Evolutionary conservation across 2,888 invertebrate species (phyloP), one percentile per base, ranked within the genome.

Genomic region (Drosophila atripex): DNA sequence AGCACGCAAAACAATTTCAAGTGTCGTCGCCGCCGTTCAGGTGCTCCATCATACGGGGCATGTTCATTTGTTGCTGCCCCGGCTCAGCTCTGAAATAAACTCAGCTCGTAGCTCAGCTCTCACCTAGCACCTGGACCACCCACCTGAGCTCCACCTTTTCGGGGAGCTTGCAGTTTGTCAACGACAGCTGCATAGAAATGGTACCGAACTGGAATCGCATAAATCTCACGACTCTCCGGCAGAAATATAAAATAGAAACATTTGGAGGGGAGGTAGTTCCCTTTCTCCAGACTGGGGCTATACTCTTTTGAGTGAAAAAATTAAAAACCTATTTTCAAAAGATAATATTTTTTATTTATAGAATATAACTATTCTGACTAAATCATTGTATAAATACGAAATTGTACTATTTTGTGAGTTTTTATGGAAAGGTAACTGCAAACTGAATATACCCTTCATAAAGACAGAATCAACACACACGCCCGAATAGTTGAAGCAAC

Each of bases 131-230:
- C 47, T 28, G 9, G 28, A 9, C 25, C 52, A 16, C 12, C 14
- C 58, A 64, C 65, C 59, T 56, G 46, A 50, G 41, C 32, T 6
- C 23, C 51, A 23, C 47, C 41, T n/a, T 18, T 72, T 72, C 45
- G 52, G 28, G 16, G 32, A 53, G 51, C 21, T 52, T 80, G 85
- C 85, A 80, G 87, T 88, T 88, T 82, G 71, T 88, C 82, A 88
- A 70, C 55, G 64, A 61, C 71, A 77, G 66, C 16, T 55, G 56
- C 46, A 63, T 59, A 60, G 45, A 51, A 53, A 68, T 73, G 46
- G 28, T 55, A 30, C 45, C 23, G 61, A 63, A 49, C 51, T 30
- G 35, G 35, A 47, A 47, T 73, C 41, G 50, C 56, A 68, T 74
- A 71, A 73, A 71, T 74, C 75, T 56, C 55, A 39, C 35, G 46